Evolutionary conservation across 64 coral and sea anemone genomes (phyloP), one percentile per base, ranked within the genome.

Genomic region (Actinia tenebrosa): DNA sequence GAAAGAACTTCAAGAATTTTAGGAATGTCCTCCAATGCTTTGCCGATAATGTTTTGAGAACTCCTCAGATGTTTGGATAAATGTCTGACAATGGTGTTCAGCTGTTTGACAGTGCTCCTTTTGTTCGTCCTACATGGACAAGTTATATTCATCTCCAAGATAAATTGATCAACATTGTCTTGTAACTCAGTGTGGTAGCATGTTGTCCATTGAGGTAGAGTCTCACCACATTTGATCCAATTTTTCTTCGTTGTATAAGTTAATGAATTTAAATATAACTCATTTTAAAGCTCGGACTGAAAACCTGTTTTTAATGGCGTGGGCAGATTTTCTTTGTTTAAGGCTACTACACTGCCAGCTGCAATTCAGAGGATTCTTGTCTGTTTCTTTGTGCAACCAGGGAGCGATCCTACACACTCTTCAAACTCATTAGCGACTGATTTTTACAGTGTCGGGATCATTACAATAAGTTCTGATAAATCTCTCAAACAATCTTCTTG

Each of bases 1-100:
- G 46, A 53, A 81, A 81, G 42, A 50, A 52, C 22, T 81, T 45
- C 43, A 81, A 81, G 43, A 81, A 81, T 44, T 53, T 50, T 81
- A 53, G 50, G n/a, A 81, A 81, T 79, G 15, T 79, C 77, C 45
- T 79, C 44, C 3, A 45, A 22, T 81, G 79, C 79, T 45, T 81
- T 53, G 23, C 19, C 27, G 16, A 81, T 53, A 53, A 22, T 7
- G 45, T 79, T 79, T 53, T 81, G 79, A 20, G 79, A 81, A 81
- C 8, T 81, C 50, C 79, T 53, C 45, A 81, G 14, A n/a, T 81
- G 43, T 53, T 45, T 53, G 18, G 18, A 50, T 45, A 54, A 10
- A 81, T 81, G n/a, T 16, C 50, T 81, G 17, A 81, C 79, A 81
- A 53, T 52, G 15, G 6, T 19, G 9, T 81, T 81, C 79, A 81